These are phyloP conservation scores for Latheticus oryzae DNA, from an alignment of 2,888 invertebrate species.

Conservation along the genomic window DNA sequence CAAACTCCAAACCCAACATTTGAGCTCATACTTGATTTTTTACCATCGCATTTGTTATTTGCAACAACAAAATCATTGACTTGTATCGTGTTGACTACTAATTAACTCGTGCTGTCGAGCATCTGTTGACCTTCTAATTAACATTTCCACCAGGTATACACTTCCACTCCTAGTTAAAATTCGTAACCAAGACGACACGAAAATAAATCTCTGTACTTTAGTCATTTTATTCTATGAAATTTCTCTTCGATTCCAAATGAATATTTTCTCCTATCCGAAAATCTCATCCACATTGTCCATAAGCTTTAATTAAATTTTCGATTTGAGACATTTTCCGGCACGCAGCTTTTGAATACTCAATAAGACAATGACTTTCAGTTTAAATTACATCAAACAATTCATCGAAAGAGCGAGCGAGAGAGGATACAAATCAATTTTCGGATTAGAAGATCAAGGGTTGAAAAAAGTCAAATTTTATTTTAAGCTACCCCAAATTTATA, in stretches of 20 bases:
- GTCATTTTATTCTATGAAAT: slow-evolving; percentile 24
- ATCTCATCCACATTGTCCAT: slow-evolving; percentile 30
- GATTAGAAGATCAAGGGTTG: too few species aligned
- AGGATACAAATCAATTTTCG: too few species aligned
- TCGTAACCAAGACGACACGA: slow-evolving; percentile 33
- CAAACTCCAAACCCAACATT: too few species aligned
- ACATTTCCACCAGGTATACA: slow-evolving; percentile 31
- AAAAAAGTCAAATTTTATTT: too few species aligned
- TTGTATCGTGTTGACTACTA: too few species aligned
- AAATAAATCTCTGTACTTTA: slow-evolving; percentile 20
- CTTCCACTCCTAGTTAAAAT: slow-evolving; percentile 32
- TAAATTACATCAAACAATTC: slow-evolving; percentile 59
- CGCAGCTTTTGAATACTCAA: slow-evolving; percentile 52
- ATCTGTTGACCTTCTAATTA: slow-evolving; percentile 35
- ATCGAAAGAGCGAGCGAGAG: too few species aligned
- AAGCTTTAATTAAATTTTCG: slow-evolving; percentile 51
- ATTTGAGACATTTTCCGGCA: slow-evolving; percentile 51
- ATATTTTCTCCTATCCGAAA: too few species aligned
- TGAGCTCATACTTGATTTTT: too few species aligned
- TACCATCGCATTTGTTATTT: too few species aligned
- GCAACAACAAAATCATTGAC: too few species aligned
- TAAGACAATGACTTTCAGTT: slow-evolving; percentile 52
- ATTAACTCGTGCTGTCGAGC: slow-evolving; percentile 23
- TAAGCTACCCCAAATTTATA: slow-evolving; percentile 46
- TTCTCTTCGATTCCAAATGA: too few species aligned